phyloP scores from a whole-genome alignment of 2,888 invertebrate genomes.

The Formica aserva region DNA sequence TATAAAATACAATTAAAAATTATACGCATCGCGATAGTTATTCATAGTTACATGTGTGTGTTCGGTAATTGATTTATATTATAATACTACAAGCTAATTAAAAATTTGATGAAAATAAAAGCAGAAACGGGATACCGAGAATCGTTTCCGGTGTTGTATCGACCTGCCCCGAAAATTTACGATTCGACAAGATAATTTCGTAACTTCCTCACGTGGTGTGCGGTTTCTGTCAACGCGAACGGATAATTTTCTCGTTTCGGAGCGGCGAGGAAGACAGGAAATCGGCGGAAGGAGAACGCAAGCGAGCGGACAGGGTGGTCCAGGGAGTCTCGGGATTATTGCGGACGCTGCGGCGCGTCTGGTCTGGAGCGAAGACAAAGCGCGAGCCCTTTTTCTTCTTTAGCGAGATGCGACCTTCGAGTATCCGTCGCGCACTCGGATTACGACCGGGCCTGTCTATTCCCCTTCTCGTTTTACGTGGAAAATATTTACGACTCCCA shows the following conservation, averaged over 20 bases:
- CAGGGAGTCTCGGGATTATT: constrained; percentile 57
- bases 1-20: not conserved
- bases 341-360: constrained; percentile 57
- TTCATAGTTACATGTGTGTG: not conserved
- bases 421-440: not conserved
- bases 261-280: constrained; percentile 25
- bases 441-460: not conserved
- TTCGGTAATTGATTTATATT: not conserved
- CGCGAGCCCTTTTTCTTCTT: constrained; percentile 10
- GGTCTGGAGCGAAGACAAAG: constrained; percentile 63
- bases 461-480: not conserved
- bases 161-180: constrained; percentile 16
- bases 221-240: constrained; percentile 59
- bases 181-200: constrained; percentile 28
- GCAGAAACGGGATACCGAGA: no score
- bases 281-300: constrained; percentile 22
- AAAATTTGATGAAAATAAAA: not conserved
- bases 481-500: constrained; percentile 56
- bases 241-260: constrained; percentile 31
- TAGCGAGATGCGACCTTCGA: constrained; percentile 10
- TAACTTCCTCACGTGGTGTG: constrained; percentile 48
- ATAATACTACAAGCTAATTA: not conserved
- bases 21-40: not conserved
- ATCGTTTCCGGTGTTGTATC: not conserved
- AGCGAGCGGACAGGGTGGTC: constrained; percentile 66